Percentiles rank a stretch among this genome's conserved stretches.
These are phyloP conservation scores for Melipona beecheii DNA, from an alignment of 2,888 invertebrate genomes.

Conservation along the genomic window DNA sequence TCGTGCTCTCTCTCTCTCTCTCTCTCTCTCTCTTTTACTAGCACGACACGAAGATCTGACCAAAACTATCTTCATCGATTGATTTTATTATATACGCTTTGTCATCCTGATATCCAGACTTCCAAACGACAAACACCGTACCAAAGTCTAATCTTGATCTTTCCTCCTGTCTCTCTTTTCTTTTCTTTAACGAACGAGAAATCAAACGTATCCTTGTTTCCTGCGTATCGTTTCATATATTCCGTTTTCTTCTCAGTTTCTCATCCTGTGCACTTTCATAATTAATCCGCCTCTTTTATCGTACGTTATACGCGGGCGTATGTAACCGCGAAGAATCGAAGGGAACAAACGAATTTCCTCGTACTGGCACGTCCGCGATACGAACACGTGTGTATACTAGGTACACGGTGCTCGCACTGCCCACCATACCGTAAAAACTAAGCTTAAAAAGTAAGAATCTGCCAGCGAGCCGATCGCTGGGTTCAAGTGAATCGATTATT, in stretches of 20 bases:
- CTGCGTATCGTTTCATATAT: background rate
- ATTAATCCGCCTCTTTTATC: constrained; percentile 5
- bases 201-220: background rate
- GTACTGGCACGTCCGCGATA: constrained; percentile 6
- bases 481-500: constrained; percentile 69
- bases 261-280: background rate
- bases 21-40: background rate
- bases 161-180: background rate
- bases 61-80: background rate
- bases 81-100: constrained; percentile 2
- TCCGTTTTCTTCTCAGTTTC: background rate
- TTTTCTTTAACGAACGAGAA: background rate
- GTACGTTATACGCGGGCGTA: background rate
- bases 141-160: background rate
- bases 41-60: background rate
- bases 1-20: background rate
- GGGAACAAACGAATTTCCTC: constrained; percentile 42
- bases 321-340: constrained; percentile 5
- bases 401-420: constrained; percentile 50
- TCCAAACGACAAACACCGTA: background rate
- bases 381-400: too few relatives aligned
- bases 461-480: constrained; percentile 63
- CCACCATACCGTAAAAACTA: constrained; percentile 65
- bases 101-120: background rate
- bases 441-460: constrained; percentile 71